Base-by-base conservation (phyloP, 92 coral and sea anemone species). In the Micromussa lordhowensis region DNA sequence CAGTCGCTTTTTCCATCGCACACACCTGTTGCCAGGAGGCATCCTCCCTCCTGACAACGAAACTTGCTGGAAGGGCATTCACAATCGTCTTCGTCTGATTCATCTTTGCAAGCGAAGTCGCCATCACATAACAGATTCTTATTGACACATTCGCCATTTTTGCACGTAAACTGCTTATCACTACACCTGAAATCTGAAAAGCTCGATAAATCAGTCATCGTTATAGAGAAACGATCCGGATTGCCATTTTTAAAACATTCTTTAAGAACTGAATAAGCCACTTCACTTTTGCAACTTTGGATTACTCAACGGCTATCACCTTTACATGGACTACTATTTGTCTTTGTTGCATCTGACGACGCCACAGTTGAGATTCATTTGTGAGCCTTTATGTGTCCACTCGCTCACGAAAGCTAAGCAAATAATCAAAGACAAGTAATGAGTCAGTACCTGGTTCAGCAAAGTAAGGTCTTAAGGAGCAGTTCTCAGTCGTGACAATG, bases 1-100 rank as follows among this genome's bases (percentile, higher is more conserved):
- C 94, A 92, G 53, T 92, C 94, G 4, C 29, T 84, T 73, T 59
- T 79, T 12, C 53, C 57, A 59, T 92, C 78, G 75, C 94, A 92
- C 83, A 92, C 78, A 12, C 51, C 68, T 31, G 36, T 68, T 26
- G 78, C 5, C 1, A 82, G 53, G 36, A 92, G 80, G 63, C 94
- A 92, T 85, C 38, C 44, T 3, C 92, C 94, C 59, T 90, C 88
- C 3, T 76, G 92, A 31, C 92, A 92, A 5, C 57, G 12, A 63
- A 91, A 91, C 94, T n/a, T n/a, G n/a, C n/a, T n/a, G n/a, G n/a
- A n/a, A n/a, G n/a, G n/a, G n/a, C n/a, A n/a, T n/a, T n/a, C n/a
- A n/a, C n/a, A n/a, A n/a, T n/a, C n/a, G n/a, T n/a, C n/a, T n/a
- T n/a, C n/a, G n/a, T n/a, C n/a, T 8, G 94, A 92, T 7, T 81